Evolutionary conservation across 2,113 vertebrate species (phyloP).

Genomic region (Rutilus rutilus): DNA sequence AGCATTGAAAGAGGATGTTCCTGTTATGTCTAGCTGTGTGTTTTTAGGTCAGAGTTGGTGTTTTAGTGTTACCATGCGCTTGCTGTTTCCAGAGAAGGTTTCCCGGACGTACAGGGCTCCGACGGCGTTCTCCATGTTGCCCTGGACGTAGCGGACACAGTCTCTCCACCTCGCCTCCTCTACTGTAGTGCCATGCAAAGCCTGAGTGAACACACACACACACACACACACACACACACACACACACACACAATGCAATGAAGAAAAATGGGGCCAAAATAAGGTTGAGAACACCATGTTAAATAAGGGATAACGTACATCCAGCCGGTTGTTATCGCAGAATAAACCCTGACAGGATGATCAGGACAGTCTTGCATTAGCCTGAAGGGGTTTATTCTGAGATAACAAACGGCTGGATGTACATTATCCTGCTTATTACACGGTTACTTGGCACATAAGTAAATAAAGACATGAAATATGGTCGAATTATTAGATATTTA

Average conservation of each 20-base stretch:
- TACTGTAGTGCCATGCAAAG: conserved; percentile 86
- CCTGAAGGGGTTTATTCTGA: too few species aligned
- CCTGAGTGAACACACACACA: conserved; percentile 69
- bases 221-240: conserved; percentile 35
- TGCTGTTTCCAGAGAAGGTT: conserved; percentile 91
- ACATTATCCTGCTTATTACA: too few species aligned
- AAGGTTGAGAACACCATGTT: not conserved
- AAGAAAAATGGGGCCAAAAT: not conserved
- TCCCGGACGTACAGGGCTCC: conserved; percentile 91
- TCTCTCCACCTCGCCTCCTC: conserved; percentile 94
- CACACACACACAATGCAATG: not conserved
- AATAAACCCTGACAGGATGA: too few species aligned
- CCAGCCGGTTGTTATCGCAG: too few species aligned
- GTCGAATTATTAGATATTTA: too few species aligned
- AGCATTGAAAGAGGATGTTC: not conserved
- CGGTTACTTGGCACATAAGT: too few species aligned
- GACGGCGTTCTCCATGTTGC: conserved; percentile 93
- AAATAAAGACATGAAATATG: too few species aligned
- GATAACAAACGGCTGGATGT: too few species aligned
- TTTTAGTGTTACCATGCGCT: conserved; percentile 83
- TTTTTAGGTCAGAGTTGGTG: not conserved
- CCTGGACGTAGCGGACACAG: conserved; percentile 93
- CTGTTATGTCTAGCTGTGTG: conserved; percentile 10
- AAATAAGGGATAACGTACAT: not conserved
- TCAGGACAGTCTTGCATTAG: too few species aligned